Percentiles rank a stretch among this genome's conserved stretches.
Conservation (phyloP, 2,113 vertebrate genomes). For the Chroicocephalus ridibundus region DNA sequence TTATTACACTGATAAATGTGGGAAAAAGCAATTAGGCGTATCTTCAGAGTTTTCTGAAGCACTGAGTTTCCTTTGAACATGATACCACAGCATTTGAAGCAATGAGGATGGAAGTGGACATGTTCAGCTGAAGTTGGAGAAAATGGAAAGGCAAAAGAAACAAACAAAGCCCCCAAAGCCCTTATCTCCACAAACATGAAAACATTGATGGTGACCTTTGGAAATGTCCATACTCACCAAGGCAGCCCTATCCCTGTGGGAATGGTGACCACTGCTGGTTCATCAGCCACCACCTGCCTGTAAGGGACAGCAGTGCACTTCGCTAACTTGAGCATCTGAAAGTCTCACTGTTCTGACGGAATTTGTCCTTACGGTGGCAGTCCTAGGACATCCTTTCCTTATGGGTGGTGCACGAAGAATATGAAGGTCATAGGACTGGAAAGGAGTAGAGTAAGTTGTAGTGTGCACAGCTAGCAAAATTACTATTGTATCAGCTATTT, state of each 20-base stretch:
- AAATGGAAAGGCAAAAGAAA: neutral
- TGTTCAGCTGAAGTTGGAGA: neutral
- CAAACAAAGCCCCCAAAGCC: neutral
- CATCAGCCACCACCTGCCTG: neutral
- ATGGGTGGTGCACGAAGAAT: neutral
- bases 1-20: slow-evolving; percentile 2
- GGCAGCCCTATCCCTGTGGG: neutral
- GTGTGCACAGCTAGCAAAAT: neutral
- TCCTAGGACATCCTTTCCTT: neutral
- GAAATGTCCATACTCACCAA: neutral
- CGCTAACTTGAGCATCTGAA: neutral
- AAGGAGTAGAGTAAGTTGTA: neutral
- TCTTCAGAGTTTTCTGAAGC: neutral
- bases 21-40: neutral
- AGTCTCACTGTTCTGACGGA: neutral
- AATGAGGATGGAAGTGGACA: neutral
- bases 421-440: neutral
- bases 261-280: neutral
- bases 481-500: neutral
- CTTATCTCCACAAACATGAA: neutral
- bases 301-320: neutral
- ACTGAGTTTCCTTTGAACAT: neutral
- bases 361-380: neutral
- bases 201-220: neutral
- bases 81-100: neutral